Evolutionary conservation across 2,888 invertebrate genomes (phyloP), one percentile per base, ranked within the genome.

Genomic region (Scotopteryx bipunctaria): DNA sequence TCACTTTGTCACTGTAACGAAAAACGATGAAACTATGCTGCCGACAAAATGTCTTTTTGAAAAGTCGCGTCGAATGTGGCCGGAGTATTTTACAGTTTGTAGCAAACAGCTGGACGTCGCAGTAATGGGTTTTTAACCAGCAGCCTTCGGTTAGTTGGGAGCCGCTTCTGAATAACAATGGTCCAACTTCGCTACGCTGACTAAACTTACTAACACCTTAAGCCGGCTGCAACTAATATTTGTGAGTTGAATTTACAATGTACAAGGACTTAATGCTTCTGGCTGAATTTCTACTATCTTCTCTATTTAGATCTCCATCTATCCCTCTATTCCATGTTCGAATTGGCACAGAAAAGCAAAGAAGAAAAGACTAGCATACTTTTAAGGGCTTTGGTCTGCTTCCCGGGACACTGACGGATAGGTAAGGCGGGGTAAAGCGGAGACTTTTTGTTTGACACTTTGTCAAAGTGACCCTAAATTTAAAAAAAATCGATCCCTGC

Each of bases 111-210:
- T 61, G 67, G 58, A 50, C 55, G 53, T 50, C 46, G 45, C 19
- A 40, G 56, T 66, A 68, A 72, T 66, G 63, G 45, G 62, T 63
- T 69, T 69, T 65, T 68, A 65, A 68, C 57, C 53, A 48, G 21
- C 45, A 37, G 36, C 37, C 38, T 32, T 31, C 16, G 19, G 45
- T 44, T 38, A 44, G 59, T 50, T 43, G n/a, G 36, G 23, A 14
- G 40, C 27, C 38, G 17, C 44, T 27, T 32, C 52, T 50, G 58
- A 60, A 60, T 63, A 58, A 35, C 56, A 60, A 60, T 49, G 50
- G 35, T 17, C 9, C 32, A 33, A 46, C 48, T 49, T 41, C 13
- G 47, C 43, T 14, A 11, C 41, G 40, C 40, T 23, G 11, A 35
- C 51, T 44, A 27, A 53, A 57, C 41, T 57, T 59, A 32, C 44